These are phyloP conservation scores for Pilophorus perplexus DNA, from an alignment of 2,888 invertebrate species.

Conservation along the genomic window DNA sequence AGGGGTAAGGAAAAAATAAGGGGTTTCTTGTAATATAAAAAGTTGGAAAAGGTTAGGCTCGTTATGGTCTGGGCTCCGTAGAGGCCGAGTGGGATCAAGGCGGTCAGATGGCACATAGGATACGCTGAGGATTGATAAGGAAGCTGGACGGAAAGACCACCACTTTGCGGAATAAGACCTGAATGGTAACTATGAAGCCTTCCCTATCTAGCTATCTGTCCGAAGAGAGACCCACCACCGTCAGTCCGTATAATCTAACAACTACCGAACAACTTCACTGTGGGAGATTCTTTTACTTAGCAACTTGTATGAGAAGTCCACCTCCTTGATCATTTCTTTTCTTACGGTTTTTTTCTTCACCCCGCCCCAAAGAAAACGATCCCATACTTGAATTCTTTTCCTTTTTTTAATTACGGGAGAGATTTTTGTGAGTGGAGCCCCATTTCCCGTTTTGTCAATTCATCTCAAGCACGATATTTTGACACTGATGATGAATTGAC, in stretches of 20 bases:
- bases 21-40: no score
- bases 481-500: no score
- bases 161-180: conserved; percentile 3
- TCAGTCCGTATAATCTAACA: conserved; percentile 13
- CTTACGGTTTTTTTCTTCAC: background rate
- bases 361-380: no score
- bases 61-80: conserved; percentile 8
- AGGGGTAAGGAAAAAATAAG: background rate
- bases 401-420: no score
- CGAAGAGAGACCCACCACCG: conserved; percentile 3
- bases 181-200: conserved; percentile 11
- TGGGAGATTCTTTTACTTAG: conserved; percentile 8
- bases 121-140: conserved; percentile 5
- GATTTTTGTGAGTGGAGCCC: no score
- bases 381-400: no score
- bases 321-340: conserved; percentile 4
- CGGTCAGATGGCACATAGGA: conserved; percentile 7
- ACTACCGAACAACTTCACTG: conserved; percentile 17
- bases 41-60: background rate
- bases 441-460: no score
- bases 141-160: conserved; percentile 4
- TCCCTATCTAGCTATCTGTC: conserved; percentile 6
- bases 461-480: no score
- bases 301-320: conserved; percentile 8
- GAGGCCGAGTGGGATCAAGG: conserved; percentile 7